Conservation (phyloP, 2,888 invertebrate species). For the Netelia fuscicornis region DNA sequence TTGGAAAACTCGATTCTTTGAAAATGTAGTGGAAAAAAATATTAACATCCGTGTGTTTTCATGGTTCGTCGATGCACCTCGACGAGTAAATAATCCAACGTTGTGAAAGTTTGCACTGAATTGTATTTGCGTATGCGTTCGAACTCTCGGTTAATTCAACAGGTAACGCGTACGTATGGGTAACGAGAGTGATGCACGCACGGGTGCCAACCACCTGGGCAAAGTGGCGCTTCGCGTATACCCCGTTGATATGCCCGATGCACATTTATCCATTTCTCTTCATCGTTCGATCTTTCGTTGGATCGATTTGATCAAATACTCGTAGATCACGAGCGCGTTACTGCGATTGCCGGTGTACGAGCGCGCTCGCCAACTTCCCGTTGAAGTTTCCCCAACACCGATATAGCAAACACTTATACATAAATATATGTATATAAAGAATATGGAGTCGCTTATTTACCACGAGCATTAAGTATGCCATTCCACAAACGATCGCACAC, state of each 20-base stretch:
- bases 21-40: too few species aligned
- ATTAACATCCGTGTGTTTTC: too few species aligned
- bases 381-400: constrained; percentile 7
- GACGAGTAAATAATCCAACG: too few species aligned
- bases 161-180: neutral
- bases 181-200: neutral
- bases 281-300: constrained; percentile 4
- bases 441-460: constrained; percentile 41
- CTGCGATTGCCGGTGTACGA: neutral
- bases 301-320: constrained; percentile 36
- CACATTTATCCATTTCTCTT: constrained; percentile 25
- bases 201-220: constrained; percentile 24
- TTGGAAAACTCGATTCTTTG: too few species aligned
- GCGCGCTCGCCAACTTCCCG: neutral
- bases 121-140: neutral
- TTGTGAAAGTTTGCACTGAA: too few species aligned
- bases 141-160: neutral
- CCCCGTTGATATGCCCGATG: neutral
- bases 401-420: neutral
- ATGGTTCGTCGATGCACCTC: constrained; percentile 19
- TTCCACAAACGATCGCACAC: constrained; percentile 31
- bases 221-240: neutral
- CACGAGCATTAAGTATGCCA: constrained; percentile 55
- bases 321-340: constrained; percentile 29
- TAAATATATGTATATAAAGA: constrained; percentile 6